Evolutionary conservation across 2,888 invertebrate species (phyloP), one percentile per base, ranked within the genome.

Genomic region (Eristalis intricaria): DNA sequence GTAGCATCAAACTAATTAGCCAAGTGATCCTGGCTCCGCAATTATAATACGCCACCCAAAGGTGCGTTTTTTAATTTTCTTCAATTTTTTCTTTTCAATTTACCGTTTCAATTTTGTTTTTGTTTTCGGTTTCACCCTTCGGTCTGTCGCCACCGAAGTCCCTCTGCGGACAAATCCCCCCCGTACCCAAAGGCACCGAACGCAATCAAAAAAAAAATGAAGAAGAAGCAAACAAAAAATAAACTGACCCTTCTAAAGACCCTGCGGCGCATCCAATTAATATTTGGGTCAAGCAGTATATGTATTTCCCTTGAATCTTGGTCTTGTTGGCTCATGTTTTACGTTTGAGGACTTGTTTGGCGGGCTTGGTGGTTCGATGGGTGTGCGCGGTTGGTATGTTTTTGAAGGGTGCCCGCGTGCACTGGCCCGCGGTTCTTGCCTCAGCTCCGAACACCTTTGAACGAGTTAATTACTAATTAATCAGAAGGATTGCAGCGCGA

Each of bases 211-310:
- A 38, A 38, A 38, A 38, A 11, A 32, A 32, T 5, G 8, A 32
- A 32, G 8, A 32, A 32, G 32, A 32, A 70, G 43, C n/a, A 43
- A 43, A 43, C 43, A 43, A 50, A 74, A 82, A 79, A 61, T 63
- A 87, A 84, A 87, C 87, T 87, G 87, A 87, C 87, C 87, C 87
- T 87, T 87, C 78, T 83, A 87, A 68, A 73, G 29, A 7, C 79
- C 87, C 69, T 19, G 69, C 58, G 87, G 87, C 76, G 29, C 58
- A 84, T 87, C 84, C 87, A 87, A 87, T 87, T 87, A 87, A 87
- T 84, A 87, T 87, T 87, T 87, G 84, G 87, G 87, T 87, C 87
- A 84, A 84, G 56, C 66, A 76, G 65, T 70, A 71, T 84, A 74
- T 61, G 66, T 56, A 29, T 75, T 68, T 35, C 64, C 58, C 32